Base-by-base conservation (phyloP, 2,888 invertebrate genomes). In the Calameuta idolon region DNA sequence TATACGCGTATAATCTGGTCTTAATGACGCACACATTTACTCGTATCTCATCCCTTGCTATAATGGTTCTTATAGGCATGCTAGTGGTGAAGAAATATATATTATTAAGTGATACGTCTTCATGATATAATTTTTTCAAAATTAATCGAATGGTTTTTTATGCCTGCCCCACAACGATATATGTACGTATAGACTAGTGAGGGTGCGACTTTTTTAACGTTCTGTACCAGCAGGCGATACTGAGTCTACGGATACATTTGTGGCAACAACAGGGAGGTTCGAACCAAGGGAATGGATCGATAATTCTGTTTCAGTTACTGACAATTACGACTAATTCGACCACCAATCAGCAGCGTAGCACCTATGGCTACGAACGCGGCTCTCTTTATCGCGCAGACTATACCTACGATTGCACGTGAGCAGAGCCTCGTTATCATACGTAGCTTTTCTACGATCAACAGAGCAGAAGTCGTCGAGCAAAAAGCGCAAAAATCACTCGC, bases 281-380 rank as follows among this genome's bases (percentile, higher is more conserved):
- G 75, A 35, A 77, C 35, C 77, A 79, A 80, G 75, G 77, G 83
- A 76, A 79, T 79, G 82, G 86, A 85, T 85, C 86, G 87, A 88
- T 89, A 88, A 89, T 87, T 86, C 85, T 83, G 87, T 88, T 87
- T 87, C 85, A 87, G 85, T 87, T 86, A 85, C 81, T 83, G 85
- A 86, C 87, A 88, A 88, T 88, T 87, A 85, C 85, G 84, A 83
- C 81, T 84, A 85, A 85, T 86, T 88, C 86, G 86, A 88, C 88
- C 88, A 85, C 88, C 87, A 89, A 89, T 89, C 88, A 89, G 86
- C 85, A 86, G 82, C 81, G 80, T 79, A 80, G 80, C 82, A 79
- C 75, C 81, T 79, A 23, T 23, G 9, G 55, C 55, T 55, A 55
- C 23, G 23, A 23, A 55, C 23, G 55, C 23, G 55, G 55, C 55